These are phyloP conservation scores for Melinaea menophilus DNA, from an alignment of 2,888 invertebrate species.

Conservation along the genomic window DNA sequence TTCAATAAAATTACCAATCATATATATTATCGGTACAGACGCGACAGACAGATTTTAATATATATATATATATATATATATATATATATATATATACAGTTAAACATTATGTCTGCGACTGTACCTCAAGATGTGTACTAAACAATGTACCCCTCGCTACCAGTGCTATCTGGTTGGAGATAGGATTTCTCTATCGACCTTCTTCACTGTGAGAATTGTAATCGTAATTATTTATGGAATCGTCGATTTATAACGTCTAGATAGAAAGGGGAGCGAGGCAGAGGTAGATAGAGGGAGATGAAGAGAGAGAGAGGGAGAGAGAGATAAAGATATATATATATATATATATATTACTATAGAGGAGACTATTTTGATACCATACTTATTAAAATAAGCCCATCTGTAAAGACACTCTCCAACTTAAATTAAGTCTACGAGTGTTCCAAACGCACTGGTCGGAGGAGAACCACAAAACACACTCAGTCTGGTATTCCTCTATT, in stretches of 20 bases:
- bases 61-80: conserved; percentile 38
- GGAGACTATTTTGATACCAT: not conserved
- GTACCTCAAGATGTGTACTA: conserved; percentile 35
- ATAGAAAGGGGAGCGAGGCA: too few relatives aligned
- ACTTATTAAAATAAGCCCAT: too few relatives aligned
- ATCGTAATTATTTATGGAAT: conserved; percentile 33
- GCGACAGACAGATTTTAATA: conserved; percentile 44
- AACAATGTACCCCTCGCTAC: conserved; percentile 28
- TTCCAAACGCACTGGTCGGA: not conserved
- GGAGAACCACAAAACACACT: too few relatives aligned
- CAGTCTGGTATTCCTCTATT: too few relatives aligned
- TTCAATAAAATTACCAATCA: not conserved
- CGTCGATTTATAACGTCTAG: conserved; percentile 19
- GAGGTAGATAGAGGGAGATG: too few relatives aligned
- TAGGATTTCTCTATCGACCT: conserved; percentile 36
- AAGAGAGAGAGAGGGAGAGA: too few relatives aligned
- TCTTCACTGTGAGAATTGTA: conserved; percentile 33
- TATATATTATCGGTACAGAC: conserved; percentile 50
- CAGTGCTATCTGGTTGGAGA: conserved; percentile 27
- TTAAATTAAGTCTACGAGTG: not conserved
- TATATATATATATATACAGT: too few relatives aligned
- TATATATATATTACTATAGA: not conserved
- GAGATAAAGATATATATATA: not conserved
- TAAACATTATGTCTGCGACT: conserved; percentile 35
- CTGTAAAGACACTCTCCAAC: too few relatives aligned